phyloP scores from a whole-genome alignment of 2,797 vertebrate species.

The Telmatherina bonti region DNA sequence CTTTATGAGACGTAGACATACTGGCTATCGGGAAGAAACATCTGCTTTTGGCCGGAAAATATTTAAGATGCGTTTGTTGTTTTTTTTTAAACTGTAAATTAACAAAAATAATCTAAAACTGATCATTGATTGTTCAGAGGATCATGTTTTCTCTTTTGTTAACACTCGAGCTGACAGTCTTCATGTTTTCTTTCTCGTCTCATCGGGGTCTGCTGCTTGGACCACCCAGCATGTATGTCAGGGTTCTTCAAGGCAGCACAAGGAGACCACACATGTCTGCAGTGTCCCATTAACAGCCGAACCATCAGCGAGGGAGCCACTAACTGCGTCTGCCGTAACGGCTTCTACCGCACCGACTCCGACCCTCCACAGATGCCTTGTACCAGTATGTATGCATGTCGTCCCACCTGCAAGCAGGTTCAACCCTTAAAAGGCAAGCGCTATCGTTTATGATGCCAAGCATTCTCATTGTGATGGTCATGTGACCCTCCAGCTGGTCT shows the following conservation, averaged over 20 bases:
- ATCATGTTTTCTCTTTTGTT: not conserved
- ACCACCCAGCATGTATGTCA: conserved; percentile 85
- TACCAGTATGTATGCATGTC: conserved; percentile 86
- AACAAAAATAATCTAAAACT: not conserved
- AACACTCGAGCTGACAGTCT: too few species aligned
- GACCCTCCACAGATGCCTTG: conserved; percentile 94
- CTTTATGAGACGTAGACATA: conserved; percentile 35
- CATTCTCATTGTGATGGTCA: too few species aligned
- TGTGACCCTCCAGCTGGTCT: too few species aligned
- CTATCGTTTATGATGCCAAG: too few species aligned
- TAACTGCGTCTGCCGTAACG: conserved; percentile 90
- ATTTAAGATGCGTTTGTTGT: not conserved
- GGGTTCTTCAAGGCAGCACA: conserved; percentile 95
- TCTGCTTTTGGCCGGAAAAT: conserved; percentile 6
- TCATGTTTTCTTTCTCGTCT: not conserved
- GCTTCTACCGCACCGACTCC: conserved; percentile 90
- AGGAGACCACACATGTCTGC: conserved; percentile 90
- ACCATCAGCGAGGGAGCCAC: conserved; percentile 92
- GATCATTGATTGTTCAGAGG: not conserved
- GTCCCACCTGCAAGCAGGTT: not conserved
- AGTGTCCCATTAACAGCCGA: conserved; percentile 94
- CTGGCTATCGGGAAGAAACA: conserved; percentile 11
- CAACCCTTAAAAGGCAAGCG: too few species aligned
- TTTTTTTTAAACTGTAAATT: not conserved
- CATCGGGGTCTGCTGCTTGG: not conserved